A percentile compares a stretch with the other conserved stretches of the same genome.
These are phyloP conservation scores for Holothuria scabra DNA, from an alignment of 53 echinoderm and acorn worm species.

Conservation along the genomic window DNA sequence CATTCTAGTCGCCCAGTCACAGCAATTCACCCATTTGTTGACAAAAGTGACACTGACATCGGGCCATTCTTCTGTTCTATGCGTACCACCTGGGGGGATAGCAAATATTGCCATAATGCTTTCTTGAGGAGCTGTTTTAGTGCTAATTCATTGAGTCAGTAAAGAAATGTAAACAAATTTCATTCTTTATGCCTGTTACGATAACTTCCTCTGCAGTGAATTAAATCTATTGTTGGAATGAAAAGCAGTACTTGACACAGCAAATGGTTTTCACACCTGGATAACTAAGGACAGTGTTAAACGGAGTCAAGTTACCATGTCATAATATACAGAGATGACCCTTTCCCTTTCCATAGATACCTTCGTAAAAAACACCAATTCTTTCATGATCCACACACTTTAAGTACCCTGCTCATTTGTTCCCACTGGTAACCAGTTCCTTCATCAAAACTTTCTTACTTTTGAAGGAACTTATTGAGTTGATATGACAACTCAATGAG, in stretches of 20 bases:
- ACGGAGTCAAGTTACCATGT: conserved; percentile 20
- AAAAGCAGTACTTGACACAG: conserved; percentile 20
- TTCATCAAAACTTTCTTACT: too few relatives aligned
- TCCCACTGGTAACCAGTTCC: too few relatives aligned
- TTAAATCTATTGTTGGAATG: conserved; percentile 9
- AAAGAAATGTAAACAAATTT: conserved; percentile 18
- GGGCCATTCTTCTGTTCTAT: background rate
- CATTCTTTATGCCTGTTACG: conserved; percentile 11
- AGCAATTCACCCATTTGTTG: too few relatives aligned
- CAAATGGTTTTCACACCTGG: conserved; percentile 41
- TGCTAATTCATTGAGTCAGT: conserved; percentile 1
- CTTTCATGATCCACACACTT: background rate
- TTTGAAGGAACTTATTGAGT: too few relatives aligned
- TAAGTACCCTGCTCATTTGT: too few relatives aligned
- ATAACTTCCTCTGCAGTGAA: conserved; percentile 38
- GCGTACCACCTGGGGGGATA: conserved; percentile 7
- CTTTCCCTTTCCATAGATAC: background rate
- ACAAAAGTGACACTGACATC: too few relatives aligned
- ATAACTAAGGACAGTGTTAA: background rate
- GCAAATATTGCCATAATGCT: conserved; percentile 35
- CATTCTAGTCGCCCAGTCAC: too few relatives aligned
- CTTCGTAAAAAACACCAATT: background rate
- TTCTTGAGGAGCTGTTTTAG: background rate
- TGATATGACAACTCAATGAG: too few relatives aligned
- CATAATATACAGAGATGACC: background rate